phyloP scores from a whole-genome alignment of 2,797 vertebrate genomes.

The Trachurus trachurus region DNA sequence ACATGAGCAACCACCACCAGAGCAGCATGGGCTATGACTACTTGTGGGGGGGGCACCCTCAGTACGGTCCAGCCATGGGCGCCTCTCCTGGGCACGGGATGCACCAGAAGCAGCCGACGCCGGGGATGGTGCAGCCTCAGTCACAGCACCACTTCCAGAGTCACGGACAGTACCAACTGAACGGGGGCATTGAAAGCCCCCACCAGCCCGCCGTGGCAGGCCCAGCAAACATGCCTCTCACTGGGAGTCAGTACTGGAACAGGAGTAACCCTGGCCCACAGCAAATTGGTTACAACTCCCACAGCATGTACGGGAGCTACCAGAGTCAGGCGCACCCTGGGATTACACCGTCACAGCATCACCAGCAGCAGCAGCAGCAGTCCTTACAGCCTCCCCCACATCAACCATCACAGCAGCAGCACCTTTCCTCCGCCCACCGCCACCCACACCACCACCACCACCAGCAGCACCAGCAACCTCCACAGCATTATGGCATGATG shows the following conservation, averaged over 20 bases:
- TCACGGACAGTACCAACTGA: conserved; percentile 91
- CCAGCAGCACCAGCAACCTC: conserved; percentile 81
- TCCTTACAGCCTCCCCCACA: conserved; percentile 75
- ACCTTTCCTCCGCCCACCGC: conserved; percentile 78
- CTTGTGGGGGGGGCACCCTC: conserved; percentile 92
- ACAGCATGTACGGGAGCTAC: conserved; percentile 85
- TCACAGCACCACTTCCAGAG: conserved; percentile 89
- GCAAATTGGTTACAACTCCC: conserved; percentile 86
- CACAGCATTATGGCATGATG: conserved; percentile 86
- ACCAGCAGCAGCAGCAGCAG: conserved; percentile 87
- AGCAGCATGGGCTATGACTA: conserved; percentile 91
- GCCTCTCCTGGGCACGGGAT: conserved; percentile 80
- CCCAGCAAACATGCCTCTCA: conserved; percentile 86
- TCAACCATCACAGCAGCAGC: conserved; percentile 81
- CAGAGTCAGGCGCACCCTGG: conserved; percentile 86
- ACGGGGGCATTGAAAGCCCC: conserved; percentile 88
- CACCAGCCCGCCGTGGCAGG: conserved; percentile 86
- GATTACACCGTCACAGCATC: conserved; percentile 84
- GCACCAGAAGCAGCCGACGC: conserved; percentile 91
- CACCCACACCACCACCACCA: conserved; percentile 81
- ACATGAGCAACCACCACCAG: conserved; percentile 89
- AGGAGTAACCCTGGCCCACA: conserved; percentile 89
- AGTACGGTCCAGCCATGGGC: conserved; percentile 86
- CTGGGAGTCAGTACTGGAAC: conserved; percentile 90
- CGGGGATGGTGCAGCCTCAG: conserved; percentile 84